phyloP scores from a whole-genome alignment of 2,113 vertebrate species.

The Ceyx cyanopectus region DNA sequence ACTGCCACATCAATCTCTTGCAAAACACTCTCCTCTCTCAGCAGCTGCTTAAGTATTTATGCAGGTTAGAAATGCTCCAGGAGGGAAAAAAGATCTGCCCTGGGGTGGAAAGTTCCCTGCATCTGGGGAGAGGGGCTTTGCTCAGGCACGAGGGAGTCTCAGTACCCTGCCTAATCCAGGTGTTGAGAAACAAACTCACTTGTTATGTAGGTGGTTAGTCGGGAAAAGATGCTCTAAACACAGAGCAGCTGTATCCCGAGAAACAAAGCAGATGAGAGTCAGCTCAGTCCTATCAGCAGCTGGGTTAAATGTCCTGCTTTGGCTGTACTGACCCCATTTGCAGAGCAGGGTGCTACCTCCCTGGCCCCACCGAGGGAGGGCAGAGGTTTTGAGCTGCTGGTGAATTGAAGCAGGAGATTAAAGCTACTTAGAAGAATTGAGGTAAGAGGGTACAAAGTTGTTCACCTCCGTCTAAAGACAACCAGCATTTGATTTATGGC shows the following conservation, averaged over 20 bases:
- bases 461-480: background rate
- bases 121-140: background rate
- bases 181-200: background rate
- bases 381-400: background rate
- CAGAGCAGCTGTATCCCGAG: background rate
- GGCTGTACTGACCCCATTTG: background rate
- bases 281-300: background rate
- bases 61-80: background rate
- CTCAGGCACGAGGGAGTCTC: background rate
- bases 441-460: background rate
- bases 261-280: background rate
- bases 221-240: background rate
- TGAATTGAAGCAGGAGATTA: background rate
- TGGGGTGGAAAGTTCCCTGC: background rate
- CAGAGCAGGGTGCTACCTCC: background rate
- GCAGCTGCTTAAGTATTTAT: constrained; percentile 61
- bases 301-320: background rate
- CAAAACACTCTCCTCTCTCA: constrained; percentile 10
- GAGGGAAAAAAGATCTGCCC: background rate
- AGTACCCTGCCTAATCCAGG: background rate
- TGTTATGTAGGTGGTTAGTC: background rate
- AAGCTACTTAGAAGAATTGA: background rate
- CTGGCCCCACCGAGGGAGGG: background rate
- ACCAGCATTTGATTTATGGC: background rate
- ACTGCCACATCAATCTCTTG: constrained; percentile 38